phyloP scores from a whole-genome alignment of 2,888 invertebrate species.

The Antitype chi region DNA sequence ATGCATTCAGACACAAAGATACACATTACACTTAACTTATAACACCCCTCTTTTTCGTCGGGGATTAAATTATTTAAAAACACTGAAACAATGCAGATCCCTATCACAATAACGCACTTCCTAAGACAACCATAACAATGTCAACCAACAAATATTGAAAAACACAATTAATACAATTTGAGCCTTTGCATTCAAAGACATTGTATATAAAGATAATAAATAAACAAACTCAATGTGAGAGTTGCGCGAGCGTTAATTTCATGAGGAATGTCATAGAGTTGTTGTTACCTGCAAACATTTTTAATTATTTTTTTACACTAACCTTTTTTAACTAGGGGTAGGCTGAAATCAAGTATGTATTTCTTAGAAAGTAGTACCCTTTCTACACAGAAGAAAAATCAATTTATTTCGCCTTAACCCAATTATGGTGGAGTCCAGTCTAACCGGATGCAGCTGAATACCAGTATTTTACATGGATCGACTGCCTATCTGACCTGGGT shows the following conservation, averaged over 20 bases:
- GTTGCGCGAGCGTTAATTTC: constrained; percentile 53
- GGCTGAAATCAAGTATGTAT: background rate
- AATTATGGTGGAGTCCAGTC: no score
- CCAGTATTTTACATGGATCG: no score
- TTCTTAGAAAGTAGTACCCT: background rate
- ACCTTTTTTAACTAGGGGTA: background rate
- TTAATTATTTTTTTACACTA: background rate
- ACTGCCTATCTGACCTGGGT: no score
- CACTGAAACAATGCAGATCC: background rate
- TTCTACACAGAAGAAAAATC: no score
- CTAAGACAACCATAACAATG: background rate
- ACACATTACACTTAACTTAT: no score
- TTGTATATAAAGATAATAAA: constrained; percentile 63
- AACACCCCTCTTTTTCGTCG: no score
- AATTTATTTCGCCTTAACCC: no score
- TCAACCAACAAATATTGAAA: background rate
- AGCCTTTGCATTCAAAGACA: constrained; percentile 23
- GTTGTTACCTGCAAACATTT: background rate
- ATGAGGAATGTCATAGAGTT: constrained; percentile 46
- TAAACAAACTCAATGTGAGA: constrained; percentile 67
- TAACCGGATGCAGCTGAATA: no score
- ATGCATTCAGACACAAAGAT: no score
- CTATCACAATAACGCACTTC: background rate
- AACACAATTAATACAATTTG: constrained; percentile 1
- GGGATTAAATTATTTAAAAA: no score